Base-by-base conservation (phyloP, 2,888 invertebrate genomes). In the Hipparchia sbordonii region DNA sequence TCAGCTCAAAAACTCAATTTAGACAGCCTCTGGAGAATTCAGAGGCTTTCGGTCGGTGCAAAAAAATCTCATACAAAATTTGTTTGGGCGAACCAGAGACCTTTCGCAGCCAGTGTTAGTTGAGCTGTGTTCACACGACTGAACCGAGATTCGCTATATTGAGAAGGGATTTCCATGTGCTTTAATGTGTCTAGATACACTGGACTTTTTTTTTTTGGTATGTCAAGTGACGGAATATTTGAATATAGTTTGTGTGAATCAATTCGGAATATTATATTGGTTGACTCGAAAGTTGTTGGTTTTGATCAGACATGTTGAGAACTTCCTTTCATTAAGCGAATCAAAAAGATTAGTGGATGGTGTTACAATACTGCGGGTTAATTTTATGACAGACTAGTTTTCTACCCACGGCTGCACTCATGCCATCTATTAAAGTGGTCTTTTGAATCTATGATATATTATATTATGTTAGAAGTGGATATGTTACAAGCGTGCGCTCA, bases 31-130 rank as follows among this genome's bases (percentile, higher is more conserved):
- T 23, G 23, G 23, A 23, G 23, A 23, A 23, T 23, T 74, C 76
- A 76, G 69, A 76, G 76, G 76, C 71, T 76, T 76, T 76, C 68
- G 70, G 57, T 57, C 62, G 56, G 69, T 67, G 70, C 70, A 74
- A 76, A 76, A 61, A 76, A 76, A 73, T 71, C 68, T 70, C 62
- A 67, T 76, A 76, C 72, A 74, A 76, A 71, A 76, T 72, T 71
- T 74, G 73, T 74, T 76, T 76, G 67, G 72, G 67, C 72, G 67
- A 74, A 76, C 74, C 67, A 68, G 72, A 70, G 59, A 39, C 33
- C 65, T 33, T 51, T 65, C 51, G 10, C 70, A 54, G 60, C 65
- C 73, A 72, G 73, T 68, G 45, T 74, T 72, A 63, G 68, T 59
- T 74, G 76, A 68, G 46, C 77, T 12, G n/a, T 45, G 57, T 67